Evolutionary conservation across 2,888 invertebrate genomes (phyloP), one percentile per base, ranked within the genome.

Genomic region (Magallana nippona): DNA sequence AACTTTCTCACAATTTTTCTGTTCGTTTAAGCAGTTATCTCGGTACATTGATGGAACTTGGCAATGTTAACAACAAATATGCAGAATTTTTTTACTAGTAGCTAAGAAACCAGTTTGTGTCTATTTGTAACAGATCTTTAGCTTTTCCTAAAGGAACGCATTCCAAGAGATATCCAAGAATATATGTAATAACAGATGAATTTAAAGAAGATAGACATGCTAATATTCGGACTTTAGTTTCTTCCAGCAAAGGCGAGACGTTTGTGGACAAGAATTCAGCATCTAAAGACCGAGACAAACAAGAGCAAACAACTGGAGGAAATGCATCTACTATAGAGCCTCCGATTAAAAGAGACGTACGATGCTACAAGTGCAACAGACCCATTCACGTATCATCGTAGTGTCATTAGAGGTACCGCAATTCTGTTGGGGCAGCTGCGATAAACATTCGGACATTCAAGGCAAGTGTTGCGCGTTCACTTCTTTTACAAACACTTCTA

Each of bases 401-500:
- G n/a, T 78, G 78, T 10, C 78, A 2, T n/a, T 1, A 78, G 44
- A 55, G 19, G 55, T n/a, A 55, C 55, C 78, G 55, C 11, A 78
- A 78, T 13, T 55, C 55, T 15, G 62, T 62, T 1, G n/a, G 5
- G 10, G 19, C 62, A 62, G 62, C n/a, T n/a, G 10, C 19, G n/a
- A 10, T 10, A 62, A 62, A 19, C 15, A 62, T 10, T 62, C 62
- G 0, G 62, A 62, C 1, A n/a, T n/a, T 1, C 19, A 62, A 62
- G 62, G 62, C 62, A 13, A 62, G 19, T 62, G 19, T n/a, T 2
- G 62, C 10, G 10, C 62, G 1, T 62, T 62, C 5, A 62, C 62
- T n/a, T 62, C 62, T n/a, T 62, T 62, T 62, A 62, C 62, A 15
- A 62, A 19, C 5, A 62, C 62, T n/a, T n/a, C 62, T n/a, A 62